Evolutionary conservation across 2,888 invertebrate genomes (phyloP).

Genomic region (Drosophila gaucha): DNA sequence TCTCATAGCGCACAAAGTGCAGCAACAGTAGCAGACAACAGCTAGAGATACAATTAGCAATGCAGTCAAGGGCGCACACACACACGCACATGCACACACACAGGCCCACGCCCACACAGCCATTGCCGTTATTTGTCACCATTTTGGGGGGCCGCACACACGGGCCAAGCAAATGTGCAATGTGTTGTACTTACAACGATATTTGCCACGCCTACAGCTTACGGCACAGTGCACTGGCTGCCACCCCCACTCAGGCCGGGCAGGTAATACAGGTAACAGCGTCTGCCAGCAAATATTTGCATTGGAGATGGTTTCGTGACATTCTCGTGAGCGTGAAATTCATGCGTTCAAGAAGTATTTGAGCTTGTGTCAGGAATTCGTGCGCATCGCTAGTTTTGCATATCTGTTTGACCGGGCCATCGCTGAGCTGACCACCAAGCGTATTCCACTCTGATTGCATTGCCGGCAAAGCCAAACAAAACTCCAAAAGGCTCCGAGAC

Average conservation of each 20-base stretch:
- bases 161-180: constrained; percentile 63
- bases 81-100: not conserved
- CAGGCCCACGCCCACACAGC: not conserved
- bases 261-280: constrained; percentile 71
- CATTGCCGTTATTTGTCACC: constrained; percentile 67
- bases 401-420: constrained; percentile 7
- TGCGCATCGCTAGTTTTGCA: constrained; percentile 20
- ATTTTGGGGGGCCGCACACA: constrained; percentile 38
- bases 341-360: not conserved
- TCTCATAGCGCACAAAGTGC: constrained; percentile 62
- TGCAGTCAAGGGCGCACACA: constrained; percentile 43
- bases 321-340: not conserved
- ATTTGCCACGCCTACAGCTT: constrained; percentile 68
- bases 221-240: constrained; percentile 8
- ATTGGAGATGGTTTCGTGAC: constrained; percentile 48
- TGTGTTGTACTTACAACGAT: constrained; percentile 71
- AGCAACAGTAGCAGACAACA: constrained; percentile 26
- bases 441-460: constrained; percentile 62
- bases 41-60: constrained; percentile 45
- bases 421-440: constrained; percentile 54
- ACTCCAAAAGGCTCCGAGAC: not conserved
- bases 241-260: constrained; percentile 13
- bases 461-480: constrained; percentile 39
- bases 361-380: constrained; percentile 19
- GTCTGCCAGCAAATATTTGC: constrained; percentile 49